Conservation (phyloP, 2,888 invertebrate species). For the Lasioglossum zephyrum region DNA sequence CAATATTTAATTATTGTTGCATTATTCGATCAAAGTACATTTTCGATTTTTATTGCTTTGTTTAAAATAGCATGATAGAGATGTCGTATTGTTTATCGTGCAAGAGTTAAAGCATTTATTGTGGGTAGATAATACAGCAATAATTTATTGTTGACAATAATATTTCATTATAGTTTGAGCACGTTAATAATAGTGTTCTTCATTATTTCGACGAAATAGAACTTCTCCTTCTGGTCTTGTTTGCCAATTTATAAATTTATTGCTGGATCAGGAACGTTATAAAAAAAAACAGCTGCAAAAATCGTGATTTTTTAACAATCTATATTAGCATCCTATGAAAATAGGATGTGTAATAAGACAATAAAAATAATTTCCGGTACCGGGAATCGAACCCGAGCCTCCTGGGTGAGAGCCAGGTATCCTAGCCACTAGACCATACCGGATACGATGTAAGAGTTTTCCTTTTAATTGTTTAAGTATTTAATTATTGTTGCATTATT, state of each 20-base stretch:
- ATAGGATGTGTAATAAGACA: not conserved
- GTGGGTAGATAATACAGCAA: not conserved
- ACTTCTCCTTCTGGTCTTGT: not conserved
- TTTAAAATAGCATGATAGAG: not conserved
- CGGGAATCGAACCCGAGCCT: slow-evolving; percentile 88
- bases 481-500: not conserved
- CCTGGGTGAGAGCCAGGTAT: slow-evolving; percentile 88
- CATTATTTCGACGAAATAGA: not conserved
- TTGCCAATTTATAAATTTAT: not conserved
- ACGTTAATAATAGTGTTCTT: not conserved
- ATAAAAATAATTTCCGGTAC: slow-evolving; percentile 84
- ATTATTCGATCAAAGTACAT: not conserved
- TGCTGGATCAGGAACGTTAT: not conserved
- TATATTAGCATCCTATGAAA: not conserved
- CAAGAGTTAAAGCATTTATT: not conserved
- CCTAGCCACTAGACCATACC: slow-evolving; percentile 88
- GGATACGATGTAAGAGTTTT: slow-evolving; percentile 76
- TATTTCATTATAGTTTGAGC: not conserved
- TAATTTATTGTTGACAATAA: not conserved
- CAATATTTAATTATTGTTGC: not conserved
- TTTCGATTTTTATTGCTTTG: not conserved
- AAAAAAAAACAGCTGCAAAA: not conserved
- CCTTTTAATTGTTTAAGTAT: not conserved
- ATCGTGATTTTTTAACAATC: not conserved
- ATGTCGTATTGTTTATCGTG: not conserved